These are phyloP conservation scores for Malurus leucopterus DNA, from an alignment of 2,797 vertebrate species.

Conservation along the genomic window DNA sequence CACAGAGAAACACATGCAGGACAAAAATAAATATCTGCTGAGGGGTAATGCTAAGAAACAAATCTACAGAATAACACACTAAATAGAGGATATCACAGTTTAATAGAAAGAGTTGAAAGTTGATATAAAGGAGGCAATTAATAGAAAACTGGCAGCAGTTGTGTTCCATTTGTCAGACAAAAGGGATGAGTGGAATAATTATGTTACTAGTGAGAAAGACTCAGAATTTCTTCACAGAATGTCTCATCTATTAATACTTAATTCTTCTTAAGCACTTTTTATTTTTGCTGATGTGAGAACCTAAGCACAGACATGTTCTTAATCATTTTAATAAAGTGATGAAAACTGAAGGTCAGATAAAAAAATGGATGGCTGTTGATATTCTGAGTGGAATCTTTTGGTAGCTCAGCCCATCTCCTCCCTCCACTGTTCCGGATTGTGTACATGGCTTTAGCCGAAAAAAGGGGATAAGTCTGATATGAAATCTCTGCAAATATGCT, in stretches of 20 bases:
- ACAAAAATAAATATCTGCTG: constrained; percentile 15
- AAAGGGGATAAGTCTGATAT: not conserved
- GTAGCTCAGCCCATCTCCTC: not conserved
- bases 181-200: not conserved
- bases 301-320: not conserved
- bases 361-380: not conserved
- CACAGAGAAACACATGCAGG: not conserved
- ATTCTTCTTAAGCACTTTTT: not conserved
- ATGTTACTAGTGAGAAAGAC: not conserved
- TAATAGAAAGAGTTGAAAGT: not conserved
- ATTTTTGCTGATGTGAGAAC: not conserved
- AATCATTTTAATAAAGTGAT: not conserved
- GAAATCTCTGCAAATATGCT: not conserved
- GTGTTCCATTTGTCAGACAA: not conserved
- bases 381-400: not conserved
- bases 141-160: not conserved
- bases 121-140: not conserved
- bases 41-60: not conserved
- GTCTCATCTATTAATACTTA: not conserved
- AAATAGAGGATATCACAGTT: not conserved
- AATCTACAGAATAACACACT: not conserved
- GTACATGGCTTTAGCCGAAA: not conserved
- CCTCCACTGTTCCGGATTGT: not conserved
- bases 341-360: not conserved
- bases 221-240: not conserved